A percentile compares a stretch with the other conserved stretches of the same genome.
These are phyloP conservation scores for Calonectris borealis DNA, from an alignment of 2,113 vertebrate genomes.

Conservation along the genomic window DNA sequence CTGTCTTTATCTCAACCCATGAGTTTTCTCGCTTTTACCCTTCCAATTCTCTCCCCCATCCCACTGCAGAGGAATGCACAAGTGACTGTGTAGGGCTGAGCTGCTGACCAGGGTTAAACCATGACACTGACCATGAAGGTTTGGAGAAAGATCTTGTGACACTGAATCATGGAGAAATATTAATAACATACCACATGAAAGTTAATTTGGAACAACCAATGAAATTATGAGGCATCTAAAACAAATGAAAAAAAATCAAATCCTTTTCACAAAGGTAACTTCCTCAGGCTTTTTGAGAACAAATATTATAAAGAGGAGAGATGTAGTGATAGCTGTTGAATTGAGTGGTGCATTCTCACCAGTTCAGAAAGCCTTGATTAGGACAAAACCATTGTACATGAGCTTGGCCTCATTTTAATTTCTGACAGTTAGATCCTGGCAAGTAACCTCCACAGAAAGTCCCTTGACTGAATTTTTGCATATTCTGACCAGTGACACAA, in stretches of 20 bases:
- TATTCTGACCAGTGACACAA: not conserved
- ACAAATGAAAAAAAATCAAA: not conserved
- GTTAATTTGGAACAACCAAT: not conserved
- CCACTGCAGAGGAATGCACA: rapidly evolving
- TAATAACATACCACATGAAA: not conserved
- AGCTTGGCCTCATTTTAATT: not conserved
- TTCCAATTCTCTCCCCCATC: not conserved
- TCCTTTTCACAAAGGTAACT: not conserved
- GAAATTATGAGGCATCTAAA: not conserved
- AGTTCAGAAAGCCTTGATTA: not conserved
- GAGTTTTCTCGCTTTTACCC: not conserved
- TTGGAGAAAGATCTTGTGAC: not conserved
- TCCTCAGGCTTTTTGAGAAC: not conserved
- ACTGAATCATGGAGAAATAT: not conserved
- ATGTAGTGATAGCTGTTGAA: not conserved
- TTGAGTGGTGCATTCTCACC: not conserved
- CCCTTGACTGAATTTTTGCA: not conserved
- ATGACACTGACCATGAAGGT: not conserved
- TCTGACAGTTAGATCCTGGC: not conserved
- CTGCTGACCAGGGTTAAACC: not conserved
- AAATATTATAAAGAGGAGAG: not conserved
- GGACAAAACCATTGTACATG: not conserved
- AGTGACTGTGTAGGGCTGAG: rapidly evolving
- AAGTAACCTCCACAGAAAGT: not conserved
- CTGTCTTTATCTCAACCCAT: not conserved